Conservation (phyloP, 2,888 invertebrate species). For the Heteromyza rotundicornis region DNA sequence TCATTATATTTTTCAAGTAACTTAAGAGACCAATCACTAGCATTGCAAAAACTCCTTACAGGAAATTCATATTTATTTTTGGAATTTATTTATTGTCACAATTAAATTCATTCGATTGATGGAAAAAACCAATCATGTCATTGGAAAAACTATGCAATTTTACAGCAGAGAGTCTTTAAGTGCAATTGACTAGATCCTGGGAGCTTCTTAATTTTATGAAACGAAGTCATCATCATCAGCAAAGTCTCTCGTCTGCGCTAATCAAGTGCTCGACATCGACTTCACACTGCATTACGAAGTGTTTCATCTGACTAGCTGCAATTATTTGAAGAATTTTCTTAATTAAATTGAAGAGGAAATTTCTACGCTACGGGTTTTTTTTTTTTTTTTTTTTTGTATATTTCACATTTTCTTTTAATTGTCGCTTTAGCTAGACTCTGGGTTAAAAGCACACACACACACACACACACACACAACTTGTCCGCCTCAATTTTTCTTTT, state of each 20-base stretch:
- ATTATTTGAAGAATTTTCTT: conserved; percentile 3
- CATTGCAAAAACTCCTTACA: too few relatives aligned
- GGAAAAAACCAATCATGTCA: too few relatives aligned
- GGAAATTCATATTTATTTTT: too few relatives aligned
- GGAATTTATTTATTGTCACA: too few relatives aligned
- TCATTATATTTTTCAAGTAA: too few relatives aligned
- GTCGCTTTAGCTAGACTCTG: background rate
- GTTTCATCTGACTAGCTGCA: background rate
- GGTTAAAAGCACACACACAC: background rate
- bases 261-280: background rate
- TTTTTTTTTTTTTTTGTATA: too few relatives aligned
- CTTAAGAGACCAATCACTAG: too few relatives aligned
- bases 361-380: too few relatives aligned
- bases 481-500: background rate
- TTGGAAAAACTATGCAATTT: too few relatives aligned
- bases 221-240: too few relatives aligned
- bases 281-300: background rate
- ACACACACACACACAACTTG: background rate
- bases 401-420: background rate
- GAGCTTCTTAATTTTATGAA: too few relatives aligned
- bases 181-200: background rate
- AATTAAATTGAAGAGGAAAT: conserved; percentile 4
- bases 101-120: too few relatives aligned
- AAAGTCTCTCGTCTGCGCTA: background rate
- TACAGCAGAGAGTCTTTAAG: background rate